Evolutionary conservation across 2,113 vertebrate genomes (phyloP), one percentile per base, ranked within the genome.

Genomic region (Terrapene triunguis): DNA sequence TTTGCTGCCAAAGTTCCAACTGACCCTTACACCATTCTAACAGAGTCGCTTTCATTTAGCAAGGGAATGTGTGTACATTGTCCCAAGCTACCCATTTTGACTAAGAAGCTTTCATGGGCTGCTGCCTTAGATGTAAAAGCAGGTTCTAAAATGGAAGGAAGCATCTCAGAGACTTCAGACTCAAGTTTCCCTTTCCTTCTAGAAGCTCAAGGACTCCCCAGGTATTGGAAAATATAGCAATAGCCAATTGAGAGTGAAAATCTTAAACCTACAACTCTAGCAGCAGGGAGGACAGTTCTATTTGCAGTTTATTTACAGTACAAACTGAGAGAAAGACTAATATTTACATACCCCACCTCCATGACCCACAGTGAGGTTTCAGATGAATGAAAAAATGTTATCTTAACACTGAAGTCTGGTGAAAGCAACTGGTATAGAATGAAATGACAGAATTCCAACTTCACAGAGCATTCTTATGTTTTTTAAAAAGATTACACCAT

Each of bases 221-320:
- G 79, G 48, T 95, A 57, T 51, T 48, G 90, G 48, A 81, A 91
- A 96, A 47, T 8, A 6, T 1, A 89, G 81, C 54, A 57, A 32
- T 21, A 16, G 12, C 32, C 42, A 51, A 81, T 53, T 14, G 14
- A 16, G 29, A 82, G 89, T 17, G 51, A 11, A 32, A 92, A 88
- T 7, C 82, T 62, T 88, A 91, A 5, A 57, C 82, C 38, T 27
- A 88, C 14, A 79, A 35, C 6, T 16, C 50, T 2, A 0, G 13
- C 53, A 82, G 42, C 51, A 48, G 1, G 2, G 38, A 48, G 72
- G 80, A 22, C 0, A 0, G 22, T 84, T 35, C 62, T 47, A 25
- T 78, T 25, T 14, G 29, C 2, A 90, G 35, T 42, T 6, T n/a
- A 88, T 38, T 72, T 91, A 55, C 62, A 92, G 83, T 22, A 91